phyloP scores from a whole-genome alignment of 2,888 invertebrate species.

The Dolomedes plantarius region DNA sequence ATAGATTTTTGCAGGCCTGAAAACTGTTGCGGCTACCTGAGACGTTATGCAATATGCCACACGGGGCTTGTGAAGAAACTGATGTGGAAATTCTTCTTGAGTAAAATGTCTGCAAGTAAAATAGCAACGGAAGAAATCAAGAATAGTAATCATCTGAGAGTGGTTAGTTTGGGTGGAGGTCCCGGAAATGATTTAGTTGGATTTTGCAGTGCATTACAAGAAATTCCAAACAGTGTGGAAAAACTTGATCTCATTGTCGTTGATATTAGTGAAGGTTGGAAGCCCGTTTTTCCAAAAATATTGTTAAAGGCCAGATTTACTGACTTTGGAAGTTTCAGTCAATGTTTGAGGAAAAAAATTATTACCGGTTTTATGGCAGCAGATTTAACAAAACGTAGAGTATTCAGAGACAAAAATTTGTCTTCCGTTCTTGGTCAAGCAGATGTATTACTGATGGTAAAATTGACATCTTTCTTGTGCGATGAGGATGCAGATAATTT shows the following conservation, averaged over 20 bases:
- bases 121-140: not conserved
- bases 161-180: constrained; percentile 38
- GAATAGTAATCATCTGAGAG: not conserved
- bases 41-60: constrained; percentile 45
- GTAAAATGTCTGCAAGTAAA: not conserved
- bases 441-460: constrained; percentile 29
- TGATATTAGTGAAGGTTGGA: constrained; percentile 30
- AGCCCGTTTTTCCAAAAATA: not conserved
- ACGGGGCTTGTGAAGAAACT: constrained; percentile 36
- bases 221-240: not conserved
- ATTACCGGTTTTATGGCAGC: constrained; percentile 2
- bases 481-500: constrained; percentile 3
- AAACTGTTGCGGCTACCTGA: constrained; percentile 37
- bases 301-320: not conserved
- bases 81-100: constrained; percentile 15
- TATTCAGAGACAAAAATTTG: constrained; percentile 1
- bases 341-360: constrained; percentile 8
- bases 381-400: not conserved
- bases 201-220: constrained; percentile 29
- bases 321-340: constrained; percentile 21
- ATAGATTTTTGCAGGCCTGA: constrained; percentile 16
- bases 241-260: constrained; percentile 26
- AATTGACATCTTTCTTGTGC: constrained; percentile 32
- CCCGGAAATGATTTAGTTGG: constrained; percentile 46
- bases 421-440: not conserved